These are phyloP conservation scores for Dasyprocta punctata DNA, from an alignment of 2,113 vertebrate species.

Conservation along the genomic window DNA sequence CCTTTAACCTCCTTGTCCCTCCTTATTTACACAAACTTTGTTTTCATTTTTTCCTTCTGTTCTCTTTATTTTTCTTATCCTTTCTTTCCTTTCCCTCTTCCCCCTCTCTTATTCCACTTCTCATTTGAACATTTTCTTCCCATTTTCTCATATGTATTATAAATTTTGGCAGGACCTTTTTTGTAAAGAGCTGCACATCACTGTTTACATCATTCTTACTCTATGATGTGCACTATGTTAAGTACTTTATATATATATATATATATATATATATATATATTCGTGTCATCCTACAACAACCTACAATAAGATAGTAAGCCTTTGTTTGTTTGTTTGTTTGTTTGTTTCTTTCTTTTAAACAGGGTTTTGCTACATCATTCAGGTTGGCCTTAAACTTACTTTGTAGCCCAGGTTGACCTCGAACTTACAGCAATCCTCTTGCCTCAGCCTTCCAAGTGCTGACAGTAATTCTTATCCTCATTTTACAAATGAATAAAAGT, in stretches of 20 bases:
- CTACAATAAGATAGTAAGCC: neutral
- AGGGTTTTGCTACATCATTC: too few species aligned
- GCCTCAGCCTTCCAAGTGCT: too few species aligned
- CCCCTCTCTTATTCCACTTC: neutral
- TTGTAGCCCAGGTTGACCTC: too few species aligned
- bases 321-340: too few species aligned
- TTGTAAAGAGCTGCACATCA: neutral
- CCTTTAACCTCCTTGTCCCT: too few species aligned
- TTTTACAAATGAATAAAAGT: slow-evolving; percentile 52
- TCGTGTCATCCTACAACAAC: neutral
- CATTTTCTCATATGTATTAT: neutral
- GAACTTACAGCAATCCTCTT: too few species aligned
- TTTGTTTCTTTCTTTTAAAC: too few species aligned
- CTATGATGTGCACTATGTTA: neutral
- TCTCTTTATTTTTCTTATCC: neutral
- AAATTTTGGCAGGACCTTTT: neutral
- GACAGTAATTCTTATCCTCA: neutral
- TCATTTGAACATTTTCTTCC: neutral
- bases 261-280: slow-evolving; percentile 38
- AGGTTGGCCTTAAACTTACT: too few species aligned
- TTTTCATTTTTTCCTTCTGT: neutral
- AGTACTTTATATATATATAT: slow-evolving; percentile 24
- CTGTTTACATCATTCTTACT: neutral
- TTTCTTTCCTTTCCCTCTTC: neutral
- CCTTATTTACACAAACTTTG: neutral